A percentile compares a stretch with the other conserved stretches of the same genome.
phyloP scores from a whole-genome alignment of 2,113 vertebrate species.

The Synodontis membranacea region DNA sequence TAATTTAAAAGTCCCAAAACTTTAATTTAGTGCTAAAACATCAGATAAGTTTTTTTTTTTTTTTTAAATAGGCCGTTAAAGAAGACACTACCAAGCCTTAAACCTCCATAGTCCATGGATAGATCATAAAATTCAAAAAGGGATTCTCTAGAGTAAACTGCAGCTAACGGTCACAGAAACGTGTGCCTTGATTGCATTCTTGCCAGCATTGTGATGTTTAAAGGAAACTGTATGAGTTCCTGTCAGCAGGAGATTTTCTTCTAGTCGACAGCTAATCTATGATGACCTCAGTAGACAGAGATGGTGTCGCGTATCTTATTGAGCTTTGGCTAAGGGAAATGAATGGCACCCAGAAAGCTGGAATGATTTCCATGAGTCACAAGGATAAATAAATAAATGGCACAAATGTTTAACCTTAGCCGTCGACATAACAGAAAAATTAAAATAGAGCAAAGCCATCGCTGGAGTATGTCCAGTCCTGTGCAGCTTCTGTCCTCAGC shows the following conservation, averaged over 20 bases:
- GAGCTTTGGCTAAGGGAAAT: constrained; percentile 50
- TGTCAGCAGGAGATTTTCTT: constrained; percentile 58
- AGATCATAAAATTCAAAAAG: constrained; percentile 5
- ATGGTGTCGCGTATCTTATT: constrained; percentile 63
- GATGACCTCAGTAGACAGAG: constrained; percentile 48
- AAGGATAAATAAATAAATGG: constrained; percentile 67
- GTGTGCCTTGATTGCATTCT: constrained; percentile 12
- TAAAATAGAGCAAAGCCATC: constrained; percentile 55
- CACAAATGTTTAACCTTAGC: constrained; percentile 57
- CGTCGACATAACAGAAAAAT: constrained; percentile 50
- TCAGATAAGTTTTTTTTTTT: constrained; percentile 6
- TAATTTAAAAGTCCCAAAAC: constrained; percentile 38
- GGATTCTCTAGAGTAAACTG: constrained; percentile 15
- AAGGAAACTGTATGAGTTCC: constrained; percentile 9
- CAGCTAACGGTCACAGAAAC: neutral
- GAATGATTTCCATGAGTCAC: constrained; percentile 51
- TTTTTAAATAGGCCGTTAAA: constrained; percentile 37
- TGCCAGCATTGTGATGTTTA: constrained; percentile 7
- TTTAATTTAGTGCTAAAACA: constrained; percentile 26
- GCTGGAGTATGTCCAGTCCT: constrained; percentile 12
- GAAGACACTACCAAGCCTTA: constrained; percentile 1
- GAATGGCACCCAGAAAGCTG: constrained; percentile 45
- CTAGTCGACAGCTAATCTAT: constrained; percentile 48
- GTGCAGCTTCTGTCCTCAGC: neutral
- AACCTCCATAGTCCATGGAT: neutral